phyloP scores from a whole-genome alignment of 2,888 invertebrate species.

The Oxycera nigricornis region DNA sequence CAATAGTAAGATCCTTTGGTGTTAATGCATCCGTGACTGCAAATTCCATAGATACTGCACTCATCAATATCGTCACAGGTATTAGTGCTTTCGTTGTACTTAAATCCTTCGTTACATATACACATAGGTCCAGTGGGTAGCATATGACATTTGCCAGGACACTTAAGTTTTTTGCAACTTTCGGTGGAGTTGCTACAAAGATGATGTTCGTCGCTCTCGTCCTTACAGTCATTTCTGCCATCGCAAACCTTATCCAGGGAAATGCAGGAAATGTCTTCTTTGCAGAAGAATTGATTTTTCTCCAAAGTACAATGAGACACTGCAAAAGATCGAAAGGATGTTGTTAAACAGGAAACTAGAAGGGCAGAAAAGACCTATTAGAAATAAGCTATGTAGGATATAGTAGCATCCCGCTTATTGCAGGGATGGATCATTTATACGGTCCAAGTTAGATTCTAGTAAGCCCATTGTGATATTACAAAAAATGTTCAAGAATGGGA shows the following conservation, averaged over 20 bases:
- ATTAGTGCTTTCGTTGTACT: slow-evolving; percentile 49
- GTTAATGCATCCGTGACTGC: slow-evolving; percentile 75
- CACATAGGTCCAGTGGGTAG: slow-evolving; percentile 64
- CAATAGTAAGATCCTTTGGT: slow-evolving; percentile 68
- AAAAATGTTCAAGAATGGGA: too few relatives aligned
- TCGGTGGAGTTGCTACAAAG: slow-evolving; percentile 55
- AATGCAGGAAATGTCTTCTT: slow-evolving; percentile 66
- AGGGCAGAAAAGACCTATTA: too few relatives aligned
- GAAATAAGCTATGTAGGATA: too few relatives aligned
- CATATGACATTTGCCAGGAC: slow-evolving; percentile 57
- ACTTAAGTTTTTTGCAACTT: slow-evolving; percentile 52
- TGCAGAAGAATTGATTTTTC: slow-evolving; percentile 65
- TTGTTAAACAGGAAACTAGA: too few relatives aligned
- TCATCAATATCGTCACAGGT: slow-evolving; percentile 68
- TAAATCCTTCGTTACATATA: slow-evolving; percentile 64
- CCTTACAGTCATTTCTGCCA: slow-evolving; percentile 65
- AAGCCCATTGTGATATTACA: too few relatives aligned
- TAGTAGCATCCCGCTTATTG: too few relatives aligned
- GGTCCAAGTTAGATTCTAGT: too few relatives aligned
- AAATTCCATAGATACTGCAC: slow-evolving; percentile 69
- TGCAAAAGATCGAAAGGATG: too few relatives aligned
- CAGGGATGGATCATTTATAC: too few relatives aligned
- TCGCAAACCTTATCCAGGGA: slow-evolving; percentile 65
- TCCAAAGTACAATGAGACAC: slow-evolving; percentile 63
- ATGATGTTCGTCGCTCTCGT: slow-evolving; percentile 69